Evolutionary conservation across 1,140 invertebrate species (phyloP), one percentile per base, ranked within the genome.

Genomic region (Zophobas atratus): DNA sequence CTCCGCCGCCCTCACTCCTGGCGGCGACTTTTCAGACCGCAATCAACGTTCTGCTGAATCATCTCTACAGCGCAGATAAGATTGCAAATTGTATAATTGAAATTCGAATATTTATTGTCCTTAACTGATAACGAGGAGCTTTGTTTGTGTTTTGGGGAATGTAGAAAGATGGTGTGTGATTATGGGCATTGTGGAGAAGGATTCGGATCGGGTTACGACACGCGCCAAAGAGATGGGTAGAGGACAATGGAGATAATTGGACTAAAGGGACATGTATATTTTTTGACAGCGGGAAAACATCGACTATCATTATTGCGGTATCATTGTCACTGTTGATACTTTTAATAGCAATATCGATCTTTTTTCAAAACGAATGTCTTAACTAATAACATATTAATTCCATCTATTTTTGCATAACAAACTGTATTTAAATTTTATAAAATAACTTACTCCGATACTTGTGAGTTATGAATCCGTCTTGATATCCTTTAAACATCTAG

Each of bases 41-140:
- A 80, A 80, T 80, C 79, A 71, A 67, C 77, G 79, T 80, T 80
- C 73, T 79, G 79, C 79, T 77, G 77, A 80, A 75, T 77, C 76
- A 80, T 80, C 77, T 75, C 76, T 6, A 57, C 55, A 5, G 76
- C 63, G 77, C 70, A 73, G 81, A 81, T 78, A 80, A 80, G 77
- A 80, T 80, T 67, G 67, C 74, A 77, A 63, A 75, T 41, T 73
- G 76, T 76, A 63, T 80, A 80, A 80, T 80, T 80, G 77, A 81
- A 81, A 78, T 81, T 75, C 76, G 78, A 80, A 81, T 80, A 80
- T 81, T 79, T 81, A 67, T 67, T 41, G 38, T 63, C 57, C 57
- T 63, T 39, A n/a, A 39, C 57, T 63, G 57, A 63, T 63, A 63
- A 63, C 57, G 38, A 8, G 57, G 33, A 57, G 1, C 6, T 20